Base-by-base conservation (phyloP, 53 echinoderm and acorn worm species). In the Luidia sarsii region DNA sequence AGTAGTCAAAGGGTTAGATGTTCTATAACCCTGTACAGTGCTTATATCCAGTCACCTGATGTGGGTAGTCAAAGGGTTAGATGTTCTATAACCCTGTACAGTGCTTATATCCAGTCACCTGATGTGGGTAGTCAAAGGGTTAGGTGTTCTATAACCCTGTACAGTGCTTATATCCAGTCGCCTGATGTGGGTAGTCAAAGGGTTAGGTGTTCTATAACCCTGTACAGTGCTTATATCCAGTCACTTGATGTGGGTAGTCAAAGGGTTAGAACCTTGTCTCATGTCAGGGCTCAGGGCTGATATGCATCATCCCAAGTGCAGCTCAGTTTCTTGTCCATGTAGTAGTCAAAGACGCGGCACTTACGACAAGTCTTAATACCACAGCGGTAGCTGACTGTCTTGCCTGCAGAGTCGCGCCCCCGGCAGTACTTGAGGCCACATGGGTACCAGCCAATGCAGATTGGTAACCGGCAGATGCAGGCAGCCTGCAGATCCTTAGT, bases 381-480 rank as follows among this genome's bases (percentile, higher is more conserved):
- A 45, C 97, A 97, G 31, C 96, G 71, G 29, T 97, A 94, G 75
- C 88, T 94, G 51, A 97, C 89, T 4, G 88, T 86, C 46, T 93
- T 97, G 27, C 97, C 97, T 0, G 89, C 97, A 14, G 97, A 89
- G 79, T 97, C 97, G n/a, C 97, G 57, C 19, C 97, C 97, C 1
- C 90, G 86, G 80, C 97, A 96, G 79, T 96, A 94, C 54, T 97
- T 97, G 39, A 97, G 93, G 18, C 96, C 96, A 39, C 97, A 97
- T 8, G 93, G 97, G 79, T 94, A 96, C 96, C 97, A 97, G 33
- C 97, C 97, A 33, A 97, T 86, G 57, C 97, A 97, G 80, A 94
- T 85, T 35, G 94, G 93, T 39, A 97, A 87, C 29, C 83, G 86
- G 51, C 97, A 97, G 38, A 75, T 30, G 69, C 97, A 97, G 4